phyloP scores from a whole-genome alignment of 92 coral and sea anemone genomes.

The Bergia puertoricense region DNA sequence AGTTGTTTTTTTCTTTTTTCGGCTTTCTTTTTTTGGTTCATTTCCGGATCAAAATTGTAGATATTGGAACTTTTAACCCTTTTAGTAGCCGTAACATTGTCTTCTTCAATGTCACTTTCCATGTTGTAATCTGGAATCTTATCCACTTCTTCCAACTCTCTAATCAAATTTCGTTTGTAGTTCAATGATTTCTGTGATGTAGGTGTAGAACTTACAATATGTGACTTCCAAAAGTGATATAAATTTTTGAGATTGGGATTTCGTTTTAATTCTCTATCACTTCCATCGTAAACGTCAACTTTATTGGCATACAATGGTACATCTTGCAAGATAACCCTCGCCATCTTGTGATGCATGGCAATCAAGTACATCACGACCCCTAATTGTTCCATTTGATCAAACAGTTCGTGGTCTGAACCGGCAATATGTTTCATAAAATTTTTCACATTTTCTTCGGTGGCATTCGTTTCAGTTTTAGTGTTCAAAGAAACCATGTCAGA shows the following conservation, averaged over 20 bases:
- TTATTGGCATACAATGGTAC: background rate
- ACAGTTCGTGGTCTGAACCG: background rate
- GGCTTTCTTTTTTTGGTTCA: too few relatives aligned
- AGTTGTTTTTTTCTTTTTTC: too few relatives aligned
- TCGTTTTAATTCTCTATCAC: background rate
- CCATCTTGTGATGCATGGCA: background rate
- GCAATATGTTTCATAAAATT: background rate
- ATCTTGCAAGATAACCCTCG: background rate
- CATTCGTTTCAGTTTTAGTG: background rate
- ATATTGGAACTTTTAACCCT: too few relatives aligned
- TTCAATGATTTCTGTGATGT: background rate
- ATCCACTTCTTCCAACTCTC: background rate
- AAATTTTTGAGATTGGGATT: background rate
- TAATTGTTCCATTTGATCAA: background rate
- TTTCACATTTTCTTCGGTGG: background rate
- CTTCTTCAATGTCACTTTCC: too few relatives aligned
- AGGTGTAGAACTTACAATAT: background rate
- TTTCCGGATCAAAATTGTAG: too few relatives aligned
- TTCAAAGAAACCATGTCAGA: background rate
- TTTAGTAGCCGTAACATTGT: too few relatives aligned
- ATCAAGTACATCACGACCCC: background rate
- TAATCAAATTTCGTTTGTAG: background rate
- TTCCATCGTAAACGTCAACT: background rate
- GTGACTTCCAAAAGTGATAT: background rate
- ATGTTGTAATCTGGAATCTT: too few relatives aligned